phyloP scores from a whole-genome alignment of 2,888 invertebrate species.

The Girardia tigrina region DNA sequence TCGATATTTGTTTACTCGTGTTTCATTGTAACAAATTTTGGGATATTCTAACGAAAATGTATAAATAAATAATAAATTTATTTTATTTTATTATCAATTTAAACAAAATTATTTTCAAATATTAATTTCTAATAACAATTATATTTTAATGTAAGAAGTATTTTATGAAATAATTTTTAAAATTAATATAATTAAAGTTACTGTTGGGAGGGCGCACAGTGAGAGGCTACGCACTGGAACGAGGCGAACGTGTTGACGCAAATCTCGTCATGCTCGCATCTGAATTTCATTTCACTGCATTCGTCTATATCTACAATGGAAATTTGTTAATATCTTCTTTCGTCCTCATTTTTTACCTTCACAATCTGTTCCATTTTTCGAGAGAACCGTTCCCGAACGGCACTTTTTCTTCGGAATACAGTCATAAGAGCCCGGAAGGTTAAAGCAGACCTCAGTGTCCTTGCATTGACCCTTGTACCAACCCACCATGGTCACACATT shows the following conservation, averaged over 20 bases:
- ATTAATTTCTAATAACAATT: too few relatives aligned
- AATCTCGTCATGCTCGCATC: constrained; percentile 25
- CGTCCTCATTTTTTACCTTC: constrained; percentile 16
- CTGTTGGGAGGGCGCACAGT: constrained; percentile 20
- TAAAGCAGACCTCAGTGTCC: constrained; percentile 25
- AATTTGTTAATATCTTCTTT: too few relatives aligned
- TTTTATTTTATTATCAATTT: too few relatives aligned
- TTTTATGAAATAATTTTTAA: too few relatives aligned
- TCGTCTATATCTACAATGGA: constrained; percentile 26
- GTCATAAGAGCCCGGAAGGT: constrained; percentile 24
- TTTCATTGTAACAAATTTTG: too few relatives aligned
- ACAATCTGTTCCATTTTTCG: constrained; percentile 21
- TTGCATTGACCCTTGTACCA: neutral
- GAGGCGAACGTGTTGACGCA: constrained; percentile 30
- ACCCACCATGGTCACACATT: neutral
- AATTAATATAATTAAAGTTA: constrained; percentile 27
- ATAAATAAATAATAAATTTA: too few relatives aligned
- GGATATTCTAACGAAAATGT: too few relatives aligned
- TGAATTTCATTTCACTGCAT: constrained; percentile 16
- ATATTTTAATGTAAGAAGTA: too few relatives aligned
- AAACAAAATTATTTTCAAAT: too few relatives aligned
- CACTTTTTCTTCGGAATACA: constrained; percentile 32
- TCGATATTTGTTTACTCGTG: too few relatives aligned
- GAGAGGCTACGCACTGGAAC: constrained; percentile 25
- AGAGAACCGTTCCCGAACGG: constrained; percentile 11